Evolutionary conservation across 2,797 vertebrate genomes (phyloP), one percentile per base, ranked within the genome.

Genomic region (Pampus argenteus): DNA sequence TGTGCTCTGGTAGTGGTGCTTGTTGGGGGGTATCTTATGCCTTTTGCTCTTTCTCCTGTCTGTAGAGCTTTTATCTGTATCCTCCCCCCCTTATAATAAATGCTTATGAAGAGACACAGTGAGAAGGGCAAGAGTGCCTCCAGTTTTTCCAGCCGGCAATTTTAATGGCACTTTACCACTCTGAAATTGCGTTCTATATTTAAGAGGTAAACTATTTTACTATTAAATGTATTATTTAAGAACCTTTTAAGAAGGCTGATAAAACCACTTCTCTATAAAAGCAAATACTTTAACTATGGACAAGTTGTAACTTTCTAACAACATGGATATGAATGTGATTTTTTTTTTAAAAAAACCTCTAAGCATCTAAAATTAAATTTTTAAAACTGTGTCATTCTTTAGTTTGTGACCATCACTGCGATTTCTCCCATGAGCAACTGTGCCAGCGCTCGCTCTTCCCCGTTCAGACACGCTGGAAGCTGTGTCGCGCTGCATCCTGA

Each of bases 401-500:
- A 0, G 47, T 58, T 68, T 45, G 26, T 29, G 40, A 58, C 45
- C 23, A 15, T 29, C 13, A 36, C 3, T 48, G 31, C 6, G 1
- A 22, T 25, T n/a, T 45, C 0, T 22, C 34, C 17, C 23, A n/a
- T 0, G 28, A 42, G 47, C 47, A 64, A 1, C 57, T 25, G 15
- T 38, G 40, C 51, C 36, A 34, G 40, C 11, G 1, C 34, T 25
- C 20, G 29, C 29, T 50, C 14, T 42, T 34, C 38, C 48, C 66
- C 58, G 2, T 31, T 31, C 56, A 68, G 73, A 65, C 56, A 45
- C 79, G 5, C 59, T 44, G 62, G 38, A 80, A 80, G 66, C 79
- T 50, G 58, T 71, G 42, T 71, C 64, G 17, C 2, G 3, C 73
- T 57, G 48, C 51, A 66, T 74, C 87, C 78, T 84, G 89, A 84